Evolutionary conservation across 2,113 vertebrate genomes (phyloP).

Genomic region (Caloenas nicobarica): DNA sequence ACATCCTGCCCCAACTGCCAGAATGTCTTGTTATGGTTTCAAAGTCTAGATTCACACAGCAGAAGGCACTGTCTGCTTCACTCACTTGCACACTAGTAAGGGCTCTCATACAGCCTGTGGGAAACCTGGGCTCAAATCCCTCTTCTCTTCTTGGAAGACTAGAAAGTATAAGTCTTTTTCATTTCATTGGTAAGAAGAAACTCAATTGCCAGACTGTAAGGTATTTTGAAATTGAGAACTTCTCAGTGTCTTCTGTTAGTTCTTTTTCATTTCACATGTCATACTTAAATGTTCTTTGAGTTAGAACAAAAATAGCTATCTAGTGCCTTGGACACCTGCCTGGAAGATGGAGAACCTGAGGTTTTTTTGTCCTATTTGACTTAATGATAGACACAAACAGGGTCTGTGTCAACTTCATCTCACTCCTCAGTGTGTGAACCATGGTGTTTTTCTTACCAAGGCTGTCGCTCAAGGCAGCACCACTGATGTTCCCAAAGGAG

Average conservation of each 20-base stretch:
- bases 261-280: conserved; percentile 53
- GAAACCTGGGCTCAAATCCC: conserved; percentile 62
- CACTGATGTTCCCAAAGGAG: neutral
- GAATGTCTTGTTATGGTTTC: conserved; percentile 65
- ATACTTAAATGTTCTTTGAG: conserved; percentile 47
- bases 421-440: neutral
- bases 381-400: conserved; percentile 46
- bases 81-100: conserved; percentile 51
- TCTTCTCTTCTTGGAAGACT: conserved; percentile 54
- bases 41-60: conserved; percentile 67
- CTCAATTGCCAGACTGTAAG: conserved; percentile 64
- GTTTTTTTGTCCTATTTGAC: conserved; percentile 13
- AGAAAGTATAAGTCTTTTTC: conserved; percentile 39
- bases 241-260: conserved; percentile 59
- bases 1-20: conserved; percentile 68
- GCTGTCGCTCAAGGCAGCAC: neutral
- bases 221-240: conserved; percentile 66
- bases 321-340: conserved; percentile 27
- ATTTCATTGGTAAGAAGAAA: conserved; percentile 43
- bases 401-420: neutral
- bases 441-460: neutral
- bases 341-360: neutral
- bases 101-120: conserved; percentile 59
- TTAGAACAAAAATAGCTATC: conserved; percentile 46
- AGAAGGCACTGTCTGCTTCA: conserved; percentile 71